phyloP scores from a whole-genome alignment of 92 coral and sea anemone genomes.

The Porites divaricata region DNA sequence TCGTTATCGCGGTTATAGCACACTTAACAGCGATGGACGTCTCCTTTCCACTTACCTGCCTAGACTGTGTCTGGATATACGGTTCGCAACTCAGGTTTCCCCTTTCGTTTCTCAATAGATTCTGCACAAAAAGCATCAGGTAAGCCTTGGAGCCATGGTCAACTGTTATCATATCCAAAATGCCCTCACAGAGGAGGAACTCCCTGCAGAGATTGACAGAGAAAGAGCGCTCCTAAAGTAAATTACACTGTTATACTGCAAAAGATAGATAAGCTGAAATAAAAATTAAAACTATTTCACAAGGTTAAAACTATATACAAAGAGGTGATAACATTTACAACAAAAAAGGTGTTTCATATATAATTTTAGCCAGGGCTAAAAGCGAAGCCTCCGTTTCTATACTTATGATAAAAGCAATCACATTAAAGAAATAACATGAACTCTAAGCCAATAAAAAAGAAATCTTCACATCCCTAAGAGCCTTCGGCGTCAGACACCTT shows the following conservation, averaged over 20 bases:
- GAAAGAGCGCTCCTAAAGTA: slow-evolving; percentile 2
- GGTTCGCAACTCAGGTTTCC: slow-evolving; percentile 63
- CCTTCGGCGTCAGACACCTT: too few relatives aligned
- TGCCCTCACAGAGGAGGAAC: slow-evolving; percentile 44
- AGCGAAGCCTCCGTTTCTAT: too few relatives aligned
- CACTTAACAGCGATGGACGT: too few relatives aligned
- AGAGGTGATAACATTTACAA: neutral
- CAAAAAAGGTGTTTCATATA: neutral
- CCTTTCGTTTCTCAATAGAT: slow-evolving; percentile 47
- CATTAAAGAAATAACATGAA: too few relatives aligned
- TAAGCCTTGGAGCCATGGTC: slow-evolving; percentile 73
- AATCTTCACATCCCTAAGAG: too few relatives aligned
- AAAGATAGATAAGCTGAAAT: slow-evolving; percentile 12
- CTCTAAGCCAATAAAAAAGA: neutral
- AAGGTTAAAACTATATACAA: slow-evolving; percentile 9
- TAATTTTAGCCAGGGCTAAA: too few relatives aligned
- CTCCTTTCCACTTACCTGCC: slow-evolving; percentile 48
- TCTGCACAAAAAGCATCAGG: slow-evolving; percentile 67
- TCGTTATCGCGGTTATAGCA: too few relatives aligned
- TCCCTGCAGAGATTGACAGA: neutral
- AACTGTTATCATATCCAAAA: slow-evolving; percentile 70
- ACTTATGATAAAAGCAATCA: too few relatives aligned
- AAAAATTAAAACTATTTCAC: neutral
- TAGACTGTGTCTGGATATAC: slow-evolving; percentile 65
- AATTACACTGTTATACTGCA: neutral